phyloP scores from a whole-genome alignment of 2,113 vertebrate genomes.

The Chauna torquata region DNA sequence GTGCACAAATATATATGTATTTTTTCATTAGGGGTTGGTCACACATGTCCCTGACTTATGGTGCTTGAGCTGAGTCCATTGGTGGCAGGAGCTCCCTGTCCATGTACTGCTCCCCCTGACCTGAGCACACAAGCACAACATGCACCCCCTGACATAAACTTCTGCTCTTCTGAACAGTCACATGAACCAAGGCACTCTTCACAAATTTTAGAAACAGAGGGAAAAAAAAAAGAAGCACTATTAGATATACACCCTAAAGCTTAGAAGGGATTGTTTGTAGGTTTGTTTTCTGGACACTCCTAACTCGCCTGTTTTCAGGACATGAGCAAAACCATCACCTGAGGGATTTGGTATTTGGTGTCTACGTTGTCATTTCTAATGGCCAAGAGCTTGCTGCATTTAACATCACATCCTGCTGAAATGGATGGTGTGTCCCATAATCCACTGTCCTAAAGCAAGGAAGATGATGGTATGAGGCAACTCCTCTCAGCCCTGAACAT shows the following conservation, averaged over 20 bases:
- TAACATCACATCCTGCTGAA: not conserved
- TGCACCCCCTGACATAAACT: accelerated
- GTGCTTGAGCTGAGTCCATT: not conserved
- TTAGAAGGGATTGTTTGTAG: not conserved
- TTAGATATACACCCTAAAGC: not conserved
- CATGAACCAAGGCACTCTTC: not conserved
- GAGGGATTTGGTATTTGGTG: not conserved
- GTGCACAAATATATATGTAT: not conserved
- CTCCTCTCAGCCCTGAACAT: not conserved
- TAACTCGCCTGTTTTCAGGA: not conserved
- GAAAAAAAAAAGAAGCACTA: too few species aligned
- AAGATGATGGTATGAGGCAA: not conserved
- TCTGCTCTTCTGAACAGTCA: not conserved
- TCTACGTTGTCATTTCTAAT: not conserved
- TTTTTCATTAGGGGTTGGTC: not conserved
- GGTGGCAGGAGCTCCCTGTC: not conserved
- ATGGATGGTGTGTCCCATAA: too few species aligned
- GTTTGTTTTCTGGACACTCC: not conserved
- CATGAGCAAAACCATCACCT: not conserved
- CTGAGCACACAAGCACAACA: accelerated
- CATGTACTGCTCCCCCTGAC: not conserved
- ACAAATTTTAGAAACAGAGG: not conserved
- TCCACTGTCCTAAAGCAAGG: not conserved
- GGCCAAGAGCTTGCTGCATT: not conserved
- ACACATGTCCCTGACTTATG: not conserved